A percentile compares a stretch with the other conserved stretches of the same genome.
Conservation (phyloP, 1,140 invertebrate genomes). For the Cotesia chilonis region DNA sequence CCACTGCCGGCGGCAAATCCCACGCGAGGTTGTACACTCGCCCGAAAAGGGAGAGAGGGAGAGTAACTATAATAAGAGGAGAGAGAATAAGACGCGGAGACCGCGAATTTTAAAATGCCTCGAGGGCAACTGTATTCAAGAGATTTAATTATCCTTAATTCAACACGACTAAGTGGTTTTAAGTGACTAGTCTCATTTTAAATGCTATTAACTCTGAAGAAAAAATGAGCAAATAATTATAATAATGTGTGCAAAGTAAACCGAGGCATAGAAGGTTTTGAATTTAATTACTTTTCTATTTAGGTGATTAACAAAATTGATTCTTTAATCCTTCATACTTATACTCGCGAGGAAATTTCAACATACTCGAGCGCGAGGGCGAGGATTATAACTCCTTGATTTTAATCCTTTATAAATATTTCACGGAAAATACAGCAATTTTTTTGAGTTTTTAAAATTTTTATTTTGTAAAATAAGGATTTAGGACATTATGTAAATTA, state of each 20-base stretch:
- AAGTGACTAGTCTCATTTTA: neutral
- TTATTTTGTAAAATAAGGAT: too few species aligned
- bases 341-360: too few species aligned
- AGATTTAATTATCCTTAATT: constrained; percentile 19
- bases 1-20: constrained; percentile 3
- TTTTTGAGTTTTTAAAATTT: too few species aligned
- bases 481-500: neutral
- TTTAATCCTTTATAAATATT: too few species aligned
- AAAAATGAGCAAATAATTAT: neutral
- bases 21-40: neutral
- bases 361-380: too few species aligned
- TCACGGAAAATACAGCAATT: too few species aligned
- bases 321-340: too few species aligned
- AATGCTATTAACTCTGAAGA: neutral
- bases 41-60: too few species aligned
- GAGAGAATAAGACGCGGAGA: constrained; percentile 37
- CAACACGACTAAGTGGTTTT: constrained; percentile 4
- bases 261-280: neutral
- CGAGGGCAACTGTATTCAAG: neutral
- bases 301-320: too few species aligned
- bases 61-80: neutral
- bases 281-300: too few species aligned
- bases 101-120: neutral
- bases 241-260: neutral
- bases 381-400: too few species aligned